Conservation (phyloP, 35 echinoderm and acorn worm species). For the Ptychodera flava region DNA sequence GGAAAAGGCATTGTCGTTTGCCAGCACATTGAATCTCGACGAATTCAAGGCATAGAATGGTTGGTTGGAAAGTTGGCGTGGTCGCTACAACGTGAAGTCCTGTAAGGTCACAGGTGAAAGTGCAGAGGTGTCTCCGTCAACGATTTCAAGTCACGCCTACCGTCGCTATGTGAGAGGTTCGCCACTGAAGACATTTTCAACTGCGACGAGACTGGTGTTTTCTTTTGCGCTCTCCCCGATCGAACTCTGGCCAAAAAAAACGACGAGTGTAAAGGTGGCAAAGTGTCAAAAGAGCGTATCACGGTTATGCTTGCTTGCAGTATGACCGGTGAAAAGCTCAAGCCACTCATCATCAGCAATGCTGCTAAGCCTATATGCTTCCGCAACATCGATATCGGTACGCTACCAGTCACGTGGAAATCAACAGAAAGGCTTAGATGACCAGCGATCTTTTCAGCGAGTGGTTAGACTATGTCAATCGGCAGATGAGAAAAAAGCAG, state of each 20-base stretch:
- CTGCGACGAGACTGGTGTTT: conserved; percentile 2
- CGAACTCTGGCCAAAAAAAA: not conserved
- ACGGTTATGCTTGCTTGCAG: conserved; percentile 8
- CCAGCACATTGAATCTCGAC: not conserved
- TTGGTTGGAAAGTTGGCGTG: not conserved
- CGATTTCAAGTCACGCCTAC: not conserved
- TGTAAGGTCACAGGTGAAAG: not conserved
- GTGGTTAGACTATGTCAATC: too few relatives aligned
- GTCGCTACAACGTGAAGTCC: not conserved
- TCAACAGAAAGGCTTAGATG: too few relatives aligned
- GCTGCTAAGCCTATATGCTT: too few relatives aligned
- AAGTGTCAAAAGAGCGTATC: not conserved
- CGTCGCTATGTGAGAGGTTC: not conserved
- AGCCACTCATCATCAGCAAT: too few relatives aligned
- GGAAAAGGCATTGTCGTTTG: not conserved
- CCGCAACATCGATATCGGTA: too few relatives aligned
- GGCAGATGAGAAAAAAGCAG: too few relatives aligned
- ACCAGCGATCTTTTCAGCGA: too few relatives aligned
- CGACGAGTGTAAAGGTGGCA: not conserved
- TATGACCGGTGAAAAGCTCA: conserved; percentile 9
- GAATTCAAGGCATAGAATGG: conserved; percentile 7
- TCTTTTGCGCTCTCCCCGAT: not conserved
- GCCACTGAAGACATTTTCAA: conserved; percentile 23
- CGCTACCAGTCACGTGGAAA: too few relatives aligned
- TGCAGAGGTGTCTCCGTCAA: not conserved